Evolutionary conservation across 2,797 vertebrate genomes (phyloP).

Genomic region (Bufotes viridis): DNA sequence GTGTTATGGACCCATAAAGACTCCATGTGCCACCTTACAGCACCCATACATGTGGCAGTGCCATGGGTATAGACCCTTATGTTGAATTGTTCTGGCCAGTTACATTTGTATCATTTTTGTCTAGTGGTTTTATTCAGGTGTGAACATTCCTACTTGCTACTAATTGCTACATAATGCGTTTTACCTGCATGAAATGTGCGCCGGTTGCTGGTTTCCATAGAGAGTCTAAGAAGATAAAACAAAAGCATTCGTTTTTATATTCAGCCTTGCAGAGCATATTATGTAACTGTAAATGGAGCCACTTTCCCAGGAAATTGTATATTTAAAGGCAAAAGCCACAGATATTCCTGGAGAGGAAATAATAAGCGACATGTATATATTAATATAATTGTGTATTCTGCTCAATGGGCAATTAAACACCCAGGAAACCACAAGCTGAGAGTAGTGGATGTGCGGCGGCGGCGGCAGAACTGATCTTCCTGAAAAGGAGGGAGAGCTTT

Average conservation of each 20-base stretch:
- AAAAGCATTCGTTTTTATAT: background rate
- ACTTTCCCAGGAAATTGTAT: constrained; percentile 11
- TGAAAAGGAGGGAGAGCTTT: background rate
- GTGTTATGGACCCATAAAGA: background rate
- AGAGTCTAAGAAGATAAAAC: background rate
- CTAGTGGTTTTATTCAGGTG: background rate
- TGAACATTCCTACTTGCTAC: background rate
- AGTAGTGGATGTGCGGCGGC: background rate
- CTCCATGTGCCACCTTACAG: background rate
- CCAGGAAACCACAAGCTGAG: constrained; percentile 12
- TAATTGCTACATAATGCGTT: constrained; percentile 1
- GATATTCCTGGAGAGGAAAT: background rate
- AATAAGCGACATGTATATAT: constrained; percentile 1
- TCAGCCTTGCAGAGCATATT: background rate
- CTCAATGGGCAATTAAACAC: constrained; percentile 38
- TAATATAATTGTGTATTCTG: background rate
- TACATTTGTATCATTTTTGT: background rate
- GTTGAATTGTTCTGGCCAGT: background rate
- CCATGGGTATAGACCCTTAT: background rate
- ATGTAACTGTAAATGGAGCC: constrained; percentile 23
- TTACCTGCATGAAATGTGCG: background rate
- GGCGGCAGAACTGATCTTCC: background rate
- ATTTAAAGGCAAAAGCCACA: constrained; percentile 1
- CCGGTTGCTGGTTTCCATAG: background rate
- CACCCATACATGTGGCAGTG: background rate